Evolutionary conservation across 2,113 vertebrate genomes (phyloP).

Genomic region (Tupaia tana): DNA sequence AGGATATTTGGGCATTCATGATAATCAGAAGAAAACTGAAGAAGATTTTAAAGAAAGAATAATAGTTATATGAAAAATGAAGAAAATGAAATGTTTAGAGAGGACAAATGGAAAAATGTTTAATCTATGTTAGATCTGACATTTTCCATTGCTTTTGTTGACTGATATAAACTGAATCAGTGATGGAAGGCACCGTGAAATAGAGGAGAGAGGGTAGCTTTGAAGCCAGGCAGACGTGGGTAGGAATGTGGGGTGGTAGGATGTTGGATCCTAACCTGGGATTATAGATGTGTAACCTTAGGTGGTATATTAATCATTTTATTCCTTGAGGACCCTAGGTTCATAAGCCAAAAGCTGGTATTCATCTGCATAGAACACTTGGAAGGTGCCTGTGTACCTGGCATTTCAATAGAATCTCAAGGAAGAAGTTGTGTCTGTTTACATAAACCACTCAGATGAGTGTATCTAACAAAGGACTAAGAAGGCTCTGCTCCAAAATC

Average conservation of each 20-base stretch:
- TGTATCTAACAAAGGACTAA: not conserved
- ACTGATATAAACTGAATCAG: not conserved
- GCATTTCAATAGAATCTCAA: not conserved
- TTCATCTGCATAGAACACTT: not conserved
- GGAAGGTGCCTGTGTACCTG: not conserved
- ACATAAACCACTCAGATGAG: not conserved
- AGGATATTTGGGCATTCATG: not conserved
- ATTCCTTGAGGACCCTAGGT: not conserved
- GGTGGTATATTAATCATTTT: not conserved
- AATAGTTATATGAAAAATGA: not conserved
- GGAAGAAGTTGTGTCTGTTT: conserved; percentile 1
- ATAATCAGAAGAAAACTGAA: not conserved
- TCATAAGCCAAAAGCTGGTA: not conserved
- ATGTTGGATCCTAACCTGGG: not conserved
- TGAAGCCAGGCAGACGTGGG: not conserved
- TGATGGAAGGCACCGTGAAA: not conserved
- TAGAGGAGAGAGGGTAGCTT: not conserved
- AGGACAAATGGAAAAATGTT: not conserved
- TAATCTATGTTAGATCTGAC: not conserved
- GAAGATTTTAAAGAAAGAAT: not conserved
- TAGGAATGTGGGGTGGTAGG: not conserved
- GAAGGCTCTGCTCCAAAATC: not conserved
- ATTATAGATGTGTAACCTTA: not conserved
- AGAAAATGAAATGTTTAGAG: not conserved
- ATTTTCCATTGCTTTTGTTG: not conserved